Evolutionary conservation across 2,888 invertebrate species (phyloP).

Genomic region (Cryptus armator): DNA sequence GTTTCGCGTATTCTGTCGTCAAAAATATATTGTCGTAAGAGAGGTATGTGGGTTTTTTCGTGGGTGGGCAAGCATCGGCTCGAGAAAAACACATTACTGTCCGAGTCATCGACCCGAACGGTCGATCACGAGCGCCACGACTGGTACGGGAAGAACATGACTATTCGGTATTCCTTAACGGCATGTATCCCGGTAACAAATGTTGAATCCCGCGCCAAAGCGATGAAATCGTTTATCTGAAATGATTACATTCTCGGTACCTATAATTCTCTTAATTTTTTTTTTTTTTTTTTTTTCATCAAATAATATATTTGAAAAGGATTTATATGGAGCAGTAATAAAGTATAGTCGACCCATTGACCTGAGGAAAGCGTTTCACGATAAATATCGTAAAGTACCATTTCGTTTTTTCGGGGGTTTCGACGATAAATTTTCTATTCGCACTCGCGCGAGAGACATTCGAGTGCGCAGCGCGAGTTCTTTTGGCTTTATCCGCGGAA

Average conservation of each 20-base stretch:
- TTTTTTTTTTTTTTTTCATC: background rate
- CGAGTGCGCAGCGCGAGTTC: background rate
- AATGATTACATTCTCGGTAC: conserved; percentile 1
- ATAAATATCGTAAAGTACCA: conserved; percentile 8
- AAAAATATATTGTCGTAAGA: background rate
- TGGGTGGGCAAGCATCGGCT: background rate
- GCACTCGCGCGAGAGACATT: background rate
- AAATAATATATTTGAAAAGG: background rate
- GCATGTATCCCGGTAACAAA: background rate
- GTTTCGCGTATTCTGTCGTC: background rate
- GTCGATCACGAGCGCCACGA: background rate
- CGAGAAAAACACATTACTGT: background rate
- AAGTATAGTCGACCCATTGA: conserved; percentile 19
- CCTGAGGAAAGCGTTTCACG: background rate
- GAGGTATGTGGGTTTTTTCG: conserved; percentile 1
- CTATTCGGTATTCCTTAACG: background rate
- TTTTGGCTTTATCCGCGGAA: background rate
- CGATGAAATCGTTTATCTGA: background rate
- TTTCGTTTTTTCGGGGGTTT: conserved; percentile 31
- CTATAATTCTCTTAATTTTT: background rate
- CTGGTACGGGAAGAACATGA: background rate
- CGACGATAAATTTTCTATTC: conserved; percentile 60
- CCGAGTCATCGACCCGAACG: background rate
- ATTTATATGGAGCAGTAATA: background rate
- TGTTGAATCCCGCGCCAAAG: background rate